phyloP scores from a whole-genome alignment of 2,797 vertebrate genomes.

The Anguilla obscura region DNA sequence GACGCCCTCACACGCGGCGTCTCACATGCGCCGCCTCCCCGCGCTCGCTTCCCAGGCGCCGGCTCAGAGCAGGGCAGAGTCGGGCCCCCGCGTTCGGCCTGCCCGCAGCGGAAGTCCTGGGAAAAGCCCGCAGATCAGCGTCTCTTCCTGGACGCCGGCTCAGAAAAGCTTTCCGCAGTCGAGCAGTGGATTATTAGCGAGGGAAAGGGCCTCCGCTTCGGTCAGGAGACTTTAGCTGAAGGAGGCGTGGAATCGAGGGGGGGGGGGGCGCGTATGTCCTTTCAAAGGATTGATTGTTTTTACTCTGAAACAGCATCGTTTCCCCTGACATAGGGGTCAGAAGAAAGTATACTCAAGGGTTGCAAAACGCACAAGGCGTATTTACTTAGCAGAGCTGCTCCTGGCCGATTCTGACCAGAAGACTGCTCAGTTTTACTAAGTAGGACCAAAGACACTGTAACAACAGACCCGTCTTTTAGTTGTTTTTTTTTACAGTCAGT shows the following conservation, averaged over 20 bases:
- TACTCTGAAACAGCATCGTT: constrained; percentile 64
- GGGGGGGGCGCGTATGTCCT: constrained; percentile 27
- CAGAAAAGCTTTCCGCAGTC: not conserved
- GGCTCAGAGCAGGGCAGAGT: not conserved
- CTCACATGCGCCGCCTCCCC: not conserved
- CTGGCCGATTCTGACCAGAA: not conserved
- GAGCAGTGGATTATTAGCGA: not conserved
- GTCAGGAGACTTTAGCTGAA: not conserved
- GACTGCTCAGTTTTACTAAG: not conserved
- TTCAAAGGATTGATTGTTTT: constrained; percentile 69
- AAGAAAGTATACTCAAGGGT: constrained; percentile 53
- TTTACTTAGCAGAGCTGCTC: constrained; percentile 38
- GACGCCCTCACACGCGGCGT: not conserved
- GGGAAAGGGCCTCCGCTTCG: not conserved
- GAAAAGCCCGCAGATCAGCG: not conserved
- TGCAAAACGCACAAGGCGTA: constrained; percentile 60
- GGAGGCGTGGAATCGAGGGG: not conserved
- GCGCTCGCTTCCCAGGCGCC: not conserved
- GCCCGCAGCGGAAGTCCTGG: not conserved
- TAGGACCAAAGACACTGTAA: not conserved
- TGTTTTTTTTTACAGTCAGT: not conserved
- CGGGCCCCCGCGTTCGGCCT: not conserved
- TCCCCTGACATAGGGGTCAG: constrained; percentile 47
- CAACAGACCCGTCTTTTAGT: not conserved
- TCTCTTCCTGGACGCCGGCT: not conserved